Evolutionary conservation across 2,888 invertebrate genomes (phyloP).

Genomic region (Nomada hirtipes): DNA sequence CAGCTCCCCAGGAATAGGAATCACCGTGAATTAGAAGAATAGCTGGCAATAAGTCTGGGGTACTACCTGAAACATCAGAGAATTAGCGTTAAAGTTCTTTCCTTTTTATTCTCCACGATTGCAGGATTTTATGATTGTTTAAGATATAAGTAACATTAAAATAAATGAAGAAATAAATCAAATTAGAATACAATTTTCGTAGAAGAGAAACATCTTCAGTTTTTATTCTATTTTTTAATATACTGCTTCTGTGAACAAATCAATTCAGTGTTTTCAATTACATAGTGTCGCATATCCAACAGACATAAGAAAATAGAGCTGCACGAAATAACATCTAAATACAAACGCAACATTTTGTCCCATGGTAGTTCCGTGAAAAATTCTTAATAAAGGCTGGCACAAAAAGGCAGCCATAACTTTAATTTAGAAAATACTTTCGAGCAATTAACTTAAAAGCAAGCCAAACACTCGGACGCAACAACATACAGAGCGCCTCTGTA

Average conservation of each 20-base stretch:
- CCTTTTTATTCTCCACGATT: background rate
- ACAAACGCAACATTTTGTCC: background rate
- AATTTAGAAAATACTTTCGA: slow-evolving; percentile 49
- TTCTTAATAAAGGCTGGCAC: slow-evolving; percentile 12
- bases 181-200: background rate
- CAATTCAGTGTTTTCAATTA: too few relatives aligned
- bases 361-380: background rate
- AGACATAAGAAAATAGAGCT: background rate
- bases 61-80: slow-evolving; percentile 84
- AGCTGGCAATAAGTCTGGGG: slow-evolving; percentile 89
- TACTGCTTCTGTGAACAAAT: too few relatives aligned
- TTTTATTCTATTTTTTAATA: background rate
- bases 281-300: too few relatives aligned
- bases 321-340: background rate
- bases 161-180: background rate
- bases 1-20: slow-evolving; percentile 98
- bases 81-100: background rate
- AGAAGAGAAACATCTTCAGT: background rate
- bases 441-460: slow-evolving; percentile 63
- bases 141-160: too few relatives aligned
- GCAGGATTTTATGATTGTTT: too few relatives aligned
- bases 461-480: slow-evolving; percentile 48
- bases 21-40: slow-evolving; percentile 97
- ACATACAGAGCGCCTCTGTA: slow-evolving; percentile 2
- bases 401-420: slow-evolving; percentile 47